These are phyloP conservation scores for Leptopilina boulardi DNA, from an alignment of 1,140 invertebrate species.

Conservation along the genomic window DNA sequence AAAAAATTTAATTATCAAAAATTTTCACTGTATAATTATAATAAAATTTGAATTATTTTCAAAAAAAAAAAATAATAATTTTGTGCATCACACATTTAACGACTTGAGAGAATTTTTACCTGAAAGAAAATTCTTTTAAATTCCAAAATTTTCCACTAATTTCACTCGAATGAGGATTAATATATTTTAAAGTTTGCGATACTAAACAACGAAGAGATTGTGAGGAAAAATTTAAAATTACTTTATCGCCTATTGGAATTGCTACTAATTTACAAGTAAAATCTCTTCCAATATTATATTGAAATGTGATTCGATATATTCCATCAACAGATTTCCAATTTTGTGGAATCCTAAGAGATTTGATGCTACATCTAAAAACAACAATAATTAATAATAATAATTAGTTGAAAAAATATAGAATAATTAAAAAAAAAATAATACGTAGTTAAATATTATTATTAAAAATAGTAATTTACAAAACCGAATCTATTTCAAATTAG, in stretches of 20 bases:
- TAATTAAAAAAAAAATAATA: no score
- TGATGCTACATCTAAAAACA: not conserved
- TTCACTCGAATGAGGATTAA: conserved; percentile 22
- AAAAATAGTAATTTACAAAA: no score
- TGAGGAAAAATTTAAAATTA: not conserved
- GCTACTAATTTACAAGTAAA: conserved; percentile 2
- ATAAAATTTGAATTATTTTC: not conserved
- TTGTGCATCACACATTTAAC: no score
- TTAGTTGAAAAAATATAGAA: not conserved
- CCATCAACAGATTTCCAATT: conserved; percentile 14
- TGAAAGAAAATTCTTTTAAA: conserved; percentile 4
- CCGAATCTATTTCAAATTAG: no score
- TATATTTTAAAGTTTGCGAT: conserved; percentile 10
- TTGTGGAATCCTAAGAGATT: not conserved
- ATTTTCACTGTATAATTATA: not conserved
- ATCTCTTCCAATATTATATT: not conserved
- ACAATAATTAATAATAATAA: not conserved
- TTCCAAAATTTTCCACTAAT: conserved; percentile 24
- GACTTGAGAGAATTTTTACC: not conserved
- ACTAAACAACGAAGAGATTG: not conserved
- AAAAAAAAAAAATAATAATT: not conserved
- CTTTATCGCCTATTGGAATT: not conserved
- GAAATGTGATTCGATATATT: not conserved
- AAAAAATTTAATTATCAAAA: not conserved
- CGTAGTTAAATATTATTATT: not conserved